Conservation (phyloP, 2,797 vertebrate genomes). For the Sebastes goodei region DNA sequence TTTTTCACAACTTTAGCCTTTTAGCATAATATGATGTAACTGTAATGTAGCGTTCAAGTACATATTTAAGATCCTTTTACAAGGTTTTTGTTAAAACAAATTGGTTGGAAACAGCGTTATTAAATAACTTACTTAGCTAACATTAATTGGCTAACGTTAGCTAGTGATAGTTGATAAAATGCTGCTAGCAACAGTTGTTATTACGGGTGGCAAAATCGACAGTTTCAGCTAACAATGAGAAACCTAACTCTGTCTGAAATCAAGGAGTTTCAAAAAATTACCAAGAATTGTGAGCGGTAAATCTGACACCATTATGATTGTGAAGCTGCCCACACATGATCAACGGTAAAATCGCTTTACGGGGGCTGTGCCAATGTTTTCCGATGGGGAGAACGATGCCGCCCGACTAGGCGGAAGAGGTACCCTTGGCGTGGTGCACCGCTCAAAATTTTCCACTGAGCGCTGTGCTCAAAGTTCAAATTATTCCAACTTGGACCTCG, state of each 20-base stretch:
- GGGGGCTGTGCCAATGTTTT: too few relatives aligned
- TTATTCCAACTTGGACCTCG: too few relatives aligned
- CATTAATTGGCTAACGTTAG: neutral
- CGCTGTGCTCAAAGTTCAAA: too few relatives aligned
- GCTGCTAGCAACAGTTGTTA: neutral
- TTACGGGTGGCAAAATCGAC: neutral
- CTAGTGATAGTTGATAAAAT: neutral
- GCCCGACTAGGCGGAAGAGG: too few relatives aligned
- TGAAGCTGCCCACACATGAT: too few relatives aligned
- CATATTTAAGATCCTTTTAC: neutral
- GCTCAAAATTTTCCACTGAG: too few relatives aligned
- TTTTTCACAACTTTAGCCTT: neutral
- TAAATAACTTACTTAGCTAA: neutral
- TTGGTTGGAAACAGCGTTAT: neutral
- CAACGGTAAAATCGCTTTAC: too few relatives aligned
- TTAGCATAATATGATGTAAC: neutral
- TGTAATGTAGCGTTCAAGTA: neutral
- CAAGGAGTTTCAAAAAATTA: neutral
- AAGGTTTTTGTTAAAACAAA: neutral
- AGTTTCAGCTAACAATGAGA: neutral
- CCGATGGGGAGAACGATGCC: too few relatives aligned
- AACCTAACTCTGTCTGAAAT: too few relatives aligned
- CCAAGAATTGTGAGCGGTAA: neutral
- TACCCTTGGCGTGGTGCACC: too few relatives aligned
- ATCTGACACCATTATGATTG: neutral